Evolutionary conservation across 2,888 invertebrate genomes (phyloP).

Genomic region (Tanypteryx hageni): DNA sequence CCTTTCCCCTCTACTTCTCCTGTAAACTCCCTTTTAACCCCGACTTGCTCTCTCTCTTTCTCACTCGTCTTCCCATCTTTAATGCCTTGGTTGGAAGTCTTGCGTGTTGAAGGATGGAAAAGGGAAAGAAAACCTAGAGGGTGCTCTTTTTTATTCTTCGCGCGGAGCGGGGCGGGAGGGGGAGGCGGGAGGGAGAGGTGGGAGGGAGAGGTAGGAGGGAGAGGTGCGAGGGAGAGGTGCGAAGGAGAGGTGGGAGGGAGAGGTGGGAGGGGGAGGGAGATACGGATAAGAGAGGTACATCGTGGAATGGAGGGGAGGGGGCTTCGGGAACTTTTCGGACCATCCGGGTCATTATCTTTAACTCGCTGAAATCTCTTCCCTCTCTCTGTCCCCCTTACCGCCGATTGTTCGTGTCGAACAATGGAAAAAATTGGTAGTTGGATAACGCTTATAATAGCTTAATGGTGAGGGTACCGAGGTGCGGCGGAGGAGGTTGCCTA

Average conservation of each 20-base stretch:
- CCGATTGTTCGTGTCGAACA: neutral
- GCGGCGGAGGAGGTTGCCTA: neutral
- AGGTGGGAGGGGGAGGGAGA: constrained; percentile 2
- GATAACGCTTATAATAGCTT: neutral
- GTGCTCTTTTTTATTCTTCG: neutral
- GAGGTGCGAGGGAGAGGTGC: neutral
- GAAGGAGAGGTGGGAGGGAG: neutral
- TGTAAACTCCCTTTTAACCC: neutral
- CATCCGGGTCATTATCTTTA: constrained; percentile 28
- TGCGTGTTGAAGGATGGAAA: neutral
- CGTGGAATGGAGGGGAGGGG: neutral
- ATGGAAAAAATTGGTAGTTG: neutral
- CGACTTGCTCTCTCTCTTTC: neutral
- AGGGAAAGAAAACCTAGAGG: neutral
- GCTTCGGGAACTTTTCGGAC: constrained; percentile 21
- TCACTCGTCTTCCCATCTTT: neutral
- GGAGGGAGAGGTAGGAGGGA: constrained; percentile 30
- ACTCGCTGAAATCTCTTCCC: neutral
- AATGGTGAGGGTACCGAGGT: neutral
- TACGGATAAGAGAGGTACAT: neutral
- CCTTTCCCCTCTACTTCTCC: neutral
- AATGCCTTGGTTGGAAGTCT: neutral
- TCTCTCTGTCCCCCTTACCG: neutral
- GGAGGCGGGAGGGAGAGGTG: constrained; percentile 8
- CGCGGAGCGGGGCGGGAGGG: neutral